Evolutionary conservation across 1,140 invertebrate genomes (phyloP), one percentile per base, ranked within the genome.

Genomic region (Panulirus ornatus): DNA sequence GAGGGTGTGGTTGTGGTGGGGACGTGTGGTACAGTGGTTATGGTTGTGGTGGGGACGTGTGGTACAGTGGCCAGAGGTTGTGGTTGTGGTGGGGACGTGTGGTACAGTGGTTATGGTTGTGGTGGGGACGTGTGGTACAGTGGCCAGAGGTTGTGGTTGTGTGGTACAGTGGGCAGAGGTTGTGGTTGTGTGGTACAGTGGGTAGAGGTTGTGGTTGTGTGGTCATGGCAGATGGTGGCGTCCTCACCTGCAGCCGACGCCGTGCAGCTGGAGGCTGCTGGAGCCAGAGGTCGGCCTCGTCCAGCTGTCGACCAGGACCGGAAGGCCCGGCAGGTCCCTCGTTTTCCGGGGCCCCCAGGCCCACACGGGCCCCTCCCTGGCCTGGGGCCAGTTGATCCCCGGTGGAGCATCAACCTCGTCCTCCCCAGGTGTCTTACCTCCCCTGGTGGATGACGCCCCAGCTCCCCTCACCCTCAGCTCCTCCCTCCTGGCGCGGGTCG

Each of bases 211-310:
- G 44, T 11, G 51, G 51, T 11, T 58, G 11, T 11, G 22, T 58
- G 51, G 51, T 58, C 51, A 22, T 11, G 51, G 22, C 11, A 58
- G n/a, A n/a, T n/a, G n/a, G n/a, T 11, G 22, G 51, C 51, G 11
- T 58, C 47, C 85, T 87, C 16, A 79, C 85, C 27, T 87, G 85
- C 85, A 87, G 3, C 85, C 85, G 16, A 66, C 85, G 38, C 85
- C 85, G 27, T 87, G 85, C 27, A 76, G 44, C 42, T 42, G 70
- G 14, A 47, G 70, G n/a, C 34, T 34, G 34, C 36, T 58, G 47
- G 47, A 14, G 34, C 8, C 34, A 19, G 42, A 36, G 47, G 51
- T 34, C 27, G 47, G 51, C 44, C 78, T 22, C 47, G 78, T 81
- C 78, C 58, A 40, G 2, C 38, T 38, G 8, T 51, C 66, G 30